A percentile compares a stretch with the other conserved stretches of the same genome.
These are phyloP conservation scores for Holcopasites calliopsidis DNA, from an alignment of 1,140 invertebrate species.

Conservation along the genomic window DNA sequence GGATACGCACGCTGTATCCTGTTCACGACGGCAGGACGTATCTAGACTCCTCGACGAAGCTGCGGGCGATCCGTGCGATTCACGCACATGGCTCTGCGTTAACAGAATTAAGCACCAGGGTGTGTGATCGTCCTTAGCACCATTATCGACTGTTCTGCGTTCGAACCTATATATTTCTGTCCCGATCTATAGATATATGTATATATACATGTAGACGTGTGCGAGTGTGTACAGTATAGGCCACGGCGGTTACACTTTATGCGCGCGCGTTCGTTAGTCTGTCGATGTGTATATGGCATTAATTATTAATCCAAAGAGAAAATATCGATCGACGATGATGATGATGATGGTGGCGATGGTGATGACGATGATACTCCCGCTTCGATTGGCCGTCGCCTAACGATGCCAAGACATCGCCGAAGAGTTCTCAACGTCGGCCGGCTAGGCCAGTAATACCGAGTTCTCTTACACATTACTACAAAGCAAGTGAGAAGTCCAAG, in stretches of 20 bases:
- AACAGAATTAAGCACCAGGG: slow-evolving; percentile 67
- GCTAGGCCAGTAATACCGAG: slow-evolving; percentile 73
- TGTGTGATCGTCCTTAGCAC: slow-evolving; percentile 72
- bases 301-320: slow-evolving; percentile 31
- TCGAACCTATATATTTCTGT: not conserved
- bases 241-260: slow-evolving; percentile 56
- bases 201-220: slow-evolving; percentile 30
- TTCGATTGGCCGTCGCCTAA: slow-evolving; percentile 38
- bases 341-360: too few species aligned
- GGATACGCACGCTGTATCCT: slow-evolving; percentile 35
- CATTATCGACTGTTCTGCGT: slow-evolving; percentile 65
- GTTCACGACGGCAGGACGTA: slow-evolving; percentile 58
- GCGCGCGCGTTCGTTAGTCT: slow-evolving; percentile 23
- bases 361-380: slow-evolving; percentile 7
- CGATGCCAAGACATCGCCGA: slow-evolving; percentile 32
- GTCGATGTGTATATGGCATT: slow-evolving; percentile 28
- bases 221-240: slow-evolving; percentile 54
- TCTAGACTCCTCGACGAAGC: slow-evolving; percentile 56
- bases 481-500: too few species aligned
- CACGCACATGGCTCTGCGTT: slow-evolving; percentile 44
- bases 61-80: slow-evolving; percentile 50
- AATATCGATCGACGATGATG: slow-evolving; percentile 30
- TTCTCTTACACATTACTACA: not conserved
- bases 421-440: slow-evolving; percentile 69
- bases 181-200: slow-evolving; percentile 12